Evolutionary conservation across 2,113 vertebrate genomes (phyloP).

Genomic region (Propithecus coquereli): DNA sequence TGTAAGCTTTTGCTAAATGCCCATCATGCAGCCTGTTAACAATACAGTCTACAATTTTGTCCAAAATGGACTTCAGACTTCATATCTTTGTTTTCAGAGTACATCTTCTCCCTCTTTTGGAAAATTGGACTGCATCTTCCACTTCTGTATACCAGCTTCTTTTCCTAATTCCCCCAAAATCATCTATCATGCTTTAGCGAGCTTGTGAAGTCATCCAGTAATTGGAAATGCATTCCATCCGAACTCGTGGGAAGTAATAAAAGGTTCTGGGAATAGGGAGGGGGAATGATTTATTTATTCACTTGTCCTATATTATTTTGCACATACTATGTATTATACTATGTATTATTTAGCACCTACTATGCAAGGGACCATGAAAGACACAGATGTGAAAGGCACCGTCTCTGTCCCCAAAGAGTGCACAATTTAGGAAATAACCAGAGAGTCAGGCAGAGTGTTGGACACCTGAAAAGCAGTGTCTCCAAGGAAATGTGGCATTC

Average conservation of each 20-base stretch:
- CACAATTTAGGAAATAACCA: background rate
- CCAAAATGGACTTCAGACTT: background rate
- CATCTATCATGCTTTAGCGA: background rate
- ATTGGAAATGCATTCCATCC: background rate
- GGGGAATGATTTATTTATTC: no score
- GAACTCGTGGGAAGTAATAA: background rate
- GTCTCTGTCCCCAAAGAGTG: background rate
- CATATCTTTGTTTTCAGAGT: background rate
- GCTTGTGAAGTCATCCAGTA: background rate
- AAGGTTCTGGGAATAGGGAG: background rate
- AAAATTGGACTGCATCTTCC: background rate
- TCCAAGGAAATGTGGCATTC: background rate
- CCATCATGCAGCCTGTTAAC: background rate
- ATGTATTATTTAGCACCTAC: background rate
- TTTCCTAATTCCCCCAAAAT: background rate
- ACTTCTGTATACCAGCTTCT: background rate
- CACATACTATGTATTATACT: accelerated
- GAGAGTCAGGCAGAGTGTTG: background rate
- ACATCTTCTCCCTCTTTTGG: background rate
- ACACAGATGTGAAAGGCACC: background rate
- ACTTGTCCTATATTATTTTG: background rate
- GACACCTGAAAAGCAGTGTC: background rate
- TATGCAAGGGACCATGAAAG: background rate
- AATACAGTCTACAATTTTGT: background rate
- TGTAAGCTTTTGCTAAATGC: background rate